Evolutionary conservation across 2,888 invertebrate genomes (phyloP).

Genomic region (Dysmachus trigonus): DNA sequence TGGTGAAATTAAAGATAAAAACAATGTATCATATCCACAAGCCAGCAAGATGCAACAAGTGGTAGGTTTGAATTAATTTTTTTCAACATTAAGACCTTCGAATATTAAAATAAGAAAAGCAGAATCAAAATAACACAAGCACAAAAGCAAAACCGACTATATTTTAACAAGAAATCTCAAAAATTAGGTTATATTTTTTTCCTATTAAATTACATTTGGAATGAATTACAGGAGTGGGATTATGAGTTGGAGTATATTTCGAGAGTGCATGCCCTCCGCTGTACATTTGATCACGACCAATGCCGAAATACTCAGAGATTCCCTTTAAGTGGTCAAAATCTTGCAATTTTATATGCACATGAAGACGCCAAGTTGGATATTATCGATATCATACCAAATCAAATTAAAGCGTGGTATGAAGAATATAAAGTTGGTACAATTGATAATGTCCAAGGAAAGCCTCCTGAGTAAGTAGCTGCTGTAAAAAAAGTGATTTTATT

Average conservation of each 20-base stretch:
- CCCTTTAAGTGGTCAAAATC: conserved; percentile 26
- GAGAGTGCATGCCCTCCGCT: conserved; percentile 6
- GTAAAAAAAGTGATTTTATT: too few relatives aligned
- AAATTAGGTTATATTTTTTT: background rate
- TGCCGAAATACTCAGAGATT: conserved; percentile 40
- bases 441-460: background rate
- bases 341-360: background rate
- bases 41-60: background rate
- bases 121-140: too few relatives aligned
- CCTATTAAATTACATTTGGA: background rate
- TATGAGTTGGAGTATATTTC: conserved; percentile 35
- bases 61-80: background rate
- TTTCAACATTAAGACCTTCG: too few relatives aligned
- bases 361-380: background rate
- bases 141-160: too few relatives aligned
- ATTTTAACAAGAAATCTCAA: too few relatives aligned
- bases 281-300: conserved; percentile 16
- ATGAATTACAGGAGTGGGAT: conserved; percentile 26
- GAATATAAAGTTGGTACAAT: background rate
- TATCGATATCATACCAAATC: background rate
- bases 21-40: background rate
- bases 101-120: too few relatives aligned
- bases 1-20: background rate
- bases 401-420: background rate
- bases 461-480: background rate